A percentile compares a stretch with the other conserved stretches of the same genome.
Conservation (phyloP, 1,140 invertebrate genomes). For the Brachionus paranguensis region DNA sequence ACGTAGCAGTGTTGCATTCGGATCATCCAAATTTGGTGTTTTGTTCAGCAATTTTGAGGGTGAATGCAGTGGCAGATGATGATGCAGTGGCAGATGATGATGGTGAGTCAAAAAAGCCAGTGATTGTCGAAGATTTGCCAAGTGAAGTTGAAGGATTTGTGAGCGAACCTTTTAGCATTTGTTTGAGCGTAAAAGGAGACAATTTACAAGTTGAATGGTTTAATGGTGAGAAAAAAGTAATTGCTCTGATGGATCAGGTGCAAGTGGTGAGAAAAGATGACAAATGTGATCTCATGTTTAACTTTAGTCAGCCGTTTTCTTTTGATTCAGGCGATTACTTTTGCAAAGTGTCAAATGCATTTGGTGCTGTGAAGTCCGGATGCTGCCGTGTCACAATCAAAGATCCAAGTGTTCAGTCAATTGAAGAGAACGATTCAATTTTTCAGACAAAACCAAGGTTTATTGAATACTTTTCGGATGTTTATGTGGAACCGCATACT, state of each 20-base stretch:
- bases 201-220: conserved; percentile 28
- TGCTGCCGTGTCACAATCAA: neutral
- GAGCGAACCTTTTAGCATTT: neutral
- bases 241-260: neutral
- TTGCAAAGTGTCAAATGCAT: neutral
- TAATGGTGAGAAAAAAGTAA: neutral
- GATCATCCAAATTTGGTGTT: neutral
- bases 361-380: neutral
- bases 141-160: neutral
- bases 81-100: no score
- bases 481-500: neutral
- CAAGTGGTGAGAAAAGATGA: neutral
- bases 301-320: neutral
- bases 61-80: neutral
- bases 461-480: conserved; percentile 36
- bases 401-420: neutral
- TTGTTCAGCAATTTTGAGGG: neutral
- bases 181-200: neutral
- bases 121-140: conserved; percentile 13
- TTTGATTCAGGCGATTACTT: neutral
- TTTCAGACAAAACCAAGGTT: conserved; percentile 35
- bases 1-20: neutral
- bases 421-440: neutral
- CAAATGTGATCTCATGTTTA: neutral
- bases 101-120: neutral